Base-by-base conservation (phyloP, 2,888 invertebrate species). In the Hypsopygia costalis region DNA sequence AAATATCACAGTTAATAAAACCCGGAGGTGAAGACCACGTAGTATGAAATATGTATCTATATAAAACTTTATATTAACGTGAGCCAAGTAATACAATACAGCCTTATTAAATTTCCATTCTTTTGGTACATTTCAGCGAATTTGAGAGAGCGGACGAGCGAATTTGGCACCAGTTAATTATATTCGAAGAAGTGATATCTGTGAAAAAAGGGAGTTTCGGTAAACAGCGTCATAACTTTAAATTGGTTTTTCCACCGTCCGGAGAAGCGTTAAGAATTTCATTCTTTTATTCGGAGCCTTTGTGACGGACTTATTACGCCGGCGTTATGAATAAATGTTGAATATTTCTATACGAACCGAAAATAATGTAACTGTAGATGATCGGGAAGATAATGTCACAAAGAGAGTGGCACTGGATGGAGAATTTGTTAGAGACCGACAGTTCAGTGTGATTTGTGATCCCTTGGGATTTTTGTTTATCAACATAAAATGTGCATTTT, bases 211-310 rank as follows among this genome's bases (percentile, higher is more conserved):
- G 55, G 65, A 69, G 64, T 71, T 72, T 70, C 47, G 46, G 70
- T 72, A 74, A 74, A 73, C 71, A 75, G 61, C 57, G 61, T 56
- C 62, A 59, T 64, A 73, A 73, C 67, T 75, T 73, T 69, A 73
- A 73, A 73, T 73, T 71, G 72, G 67, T 63, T 74, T 69, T 69
- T 63, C 58, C 54, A 49, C 52, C 55, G 58, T 57, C 58, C 52
- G 47, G 47, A 55, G 49, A 50, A 64, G 56, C 52, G 56, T 51
- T 57, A 56, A 58, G 55, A 51, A 61, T 59, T 62, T 63, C 57
- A 61, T 65, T 68, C 54, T 55, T 55, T 63, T 55, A 49, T 63
- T 65, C 52, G 53, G 58, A 52, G 53, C 55, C 57, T 62, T 58
- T 51, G 50, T 47, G 44, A 43, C 43, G 47, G 42, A 47, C 47